Evolutionary conservation across 2,888 invertebrate genomes (phyloP).

Genomic region (Andrena marginata): DNA sequence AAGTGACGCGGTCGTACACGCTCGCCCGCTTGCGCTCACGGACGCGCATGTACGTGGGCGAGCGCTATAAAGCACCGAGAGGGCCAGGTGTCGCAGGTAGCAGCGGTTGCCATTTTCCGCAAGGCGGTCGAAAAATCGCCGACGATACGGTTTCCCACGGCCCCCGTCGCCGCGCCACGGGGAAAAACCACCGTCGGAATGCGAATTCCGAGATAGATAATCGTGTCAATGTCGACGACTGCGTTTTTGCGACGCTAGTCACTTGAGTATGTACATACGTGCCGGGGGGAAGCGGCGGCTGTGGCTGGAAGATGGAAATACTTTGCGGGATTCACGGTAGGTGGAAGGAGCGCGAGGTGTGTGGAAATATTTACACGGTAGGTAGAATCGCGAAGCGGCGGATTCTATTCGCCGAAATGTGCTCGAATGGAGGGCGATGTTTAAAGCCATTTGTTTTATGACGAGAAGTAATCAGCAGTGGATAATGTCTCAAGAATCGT

Average conservation of each 20-base stretch:
- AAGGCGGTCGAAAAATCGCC: slow-evolving; percentile 13
- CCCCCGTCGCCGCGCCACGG: background rate
- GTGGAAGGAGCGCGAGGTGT: too few relatives aligned
- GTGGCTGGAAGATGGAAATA: background rate
- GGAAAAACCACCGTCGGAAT: background rate
- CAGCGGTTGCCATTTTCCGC: slow-evolving; percentile 66
- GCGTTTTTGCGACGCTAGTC: background rate
- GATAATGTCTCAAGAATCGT: background rate
- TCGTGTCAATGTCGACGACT: slow-evolving; percentile 20
- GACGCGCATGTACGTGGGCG: slow-evolving; percentile 62
- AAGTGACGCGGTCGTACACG: slow-evolving; percentile 70
- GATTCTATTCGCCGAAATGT: too few relatives aligned
- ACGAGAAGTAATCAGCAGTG: too few relatives aligned
- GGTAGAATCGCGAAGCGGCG: too few relatives aligned
- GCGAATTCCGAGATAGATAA: background rate
- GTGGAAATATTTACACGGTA: too few relatives aligned
- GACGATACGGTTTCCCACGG: slow-evolving; percentile 44
- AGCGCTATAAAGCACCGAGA: slow-evolving; percentile 54
- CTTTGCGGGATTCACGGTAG: background rate
- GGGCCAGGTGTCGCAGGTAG: slow-evolving; percentile 76
- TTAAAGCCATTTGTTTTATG: too few relatives aligned
- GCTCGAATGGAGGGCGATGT: too few relatives aligned
- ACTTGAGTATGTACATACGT: background rate
- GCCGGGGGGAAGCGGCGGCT: background rate
- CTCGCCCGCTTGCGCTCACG: slow-evolving; percentile 29